Conservation (phyloP, 2,888 invertebrate genomes). For the Nematopogon swammerdamellus region DNA sequence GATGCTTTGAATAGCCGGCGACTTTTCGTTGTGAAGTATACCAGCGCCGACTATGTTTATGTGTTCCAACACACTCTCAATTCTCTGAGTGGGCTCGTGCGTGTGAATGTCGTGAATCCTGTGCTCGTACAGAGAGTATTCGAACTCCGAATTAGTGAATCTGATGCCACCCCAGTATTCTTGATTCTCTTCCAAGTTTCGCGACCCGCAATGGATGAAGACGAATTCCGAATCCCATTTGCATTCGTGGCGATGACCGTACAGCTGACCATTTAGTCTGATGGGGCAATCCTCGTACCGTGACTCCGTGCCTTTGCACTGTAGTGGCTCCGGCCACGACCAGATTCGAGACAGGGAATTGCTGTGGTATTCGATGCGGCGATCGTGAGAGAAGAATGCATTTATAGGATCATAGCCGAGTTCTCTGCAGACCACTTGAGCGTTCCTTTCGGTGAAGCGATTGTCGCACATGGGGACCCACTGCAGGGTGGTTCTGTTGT, state of each 20-base stretch:
- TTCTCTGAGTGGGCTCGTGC: constrained; percentile 64
- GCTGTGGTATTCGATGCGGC: constrained; percentile 84
- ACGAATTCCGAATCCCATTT: constrained; percentile 89
- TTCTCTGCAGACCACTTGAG: constrained; percentile 93
- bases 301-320: constrained; percentile 74
- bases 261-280: constrained; percentile 84
- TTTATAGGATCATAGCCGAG: constrained; percentile 87
- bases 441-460: constrained; percentile 94
- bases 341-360: constrained; percentile 84
- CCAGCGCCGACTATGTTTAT: constrained; percentile 91
- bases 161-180: constrained; percentile 97
- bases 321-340: constrained; percentile 94
- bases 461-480: constrained; percentile 97
- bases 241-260: constrained; percentile 81
- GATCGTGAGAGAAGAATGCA: constrained; percentile 82
- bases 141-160: constrained; percentile 86
- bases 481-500: constrained; percentile 90
- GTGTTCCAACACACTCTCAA: constrained; percentile 75
- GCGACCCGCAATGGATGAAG: constrained; percentile 85
- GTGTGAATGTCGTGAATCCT: constrained; percentile 79
- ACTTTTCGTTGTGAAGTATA: constrained; percentile 91
- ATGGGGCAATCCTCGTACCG: constrained; percentile 82
- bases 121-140: constrained; percentile 78
- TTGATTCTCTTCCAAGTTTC: constrained; percentile 60
- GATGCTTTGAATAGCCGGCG: constrained; percentile 88